Percentiles rank a stretch among this genome's conserved stretches.
Evolutionary conservation across 2,113 vertebrate genomes (phyloP).

Genomic region (Heterocephalus glaber): DNA sequence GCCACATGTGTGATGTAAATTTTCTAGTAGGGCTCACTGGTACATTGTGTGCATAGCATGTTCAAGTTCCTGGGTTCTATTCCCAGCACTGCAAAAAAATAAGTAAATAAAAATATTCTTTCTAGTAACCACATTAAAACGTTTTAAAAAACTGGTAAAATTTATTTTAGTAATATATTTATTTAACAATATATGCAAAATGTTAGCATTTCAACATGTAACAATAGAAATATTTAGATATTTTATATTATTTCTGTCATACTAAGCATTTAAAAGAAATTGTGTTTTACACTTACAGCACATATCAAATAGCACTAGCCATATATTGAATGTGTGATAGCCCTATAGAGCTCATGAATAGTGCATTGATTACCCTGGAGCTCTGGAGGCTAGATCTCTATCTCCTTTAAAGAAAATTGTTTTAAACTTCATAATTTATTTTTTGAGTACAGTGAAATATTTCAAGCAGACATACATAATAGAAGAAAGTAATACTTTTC

Average conservation of each 20-base stretch:
- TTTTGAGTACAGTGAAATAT: neutral
- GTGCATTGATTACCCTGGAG: neutral
- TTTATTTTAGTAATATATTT: conserved; percentile 28
- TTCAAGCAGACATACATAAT: neutral
- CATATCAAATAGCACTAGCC: neutral
- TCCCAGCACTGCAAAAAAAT: neutral
- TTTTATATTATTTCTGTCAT: neutral
- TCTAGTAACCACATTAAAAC: neutral
- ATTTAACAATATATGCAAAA: neutral
- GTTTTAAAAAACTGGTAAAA: neutral
- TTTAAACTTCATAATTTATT: neutral
- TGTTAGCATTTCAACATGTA: neutral
- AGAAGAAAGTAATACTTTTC: neutral
- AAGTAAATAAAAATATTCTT: neutral
- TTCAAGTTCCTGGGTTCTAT: neutral
- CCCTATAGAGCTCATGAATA: neutral
- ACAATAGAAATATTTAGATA: neutral
- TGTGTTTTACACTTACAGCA: neutral
- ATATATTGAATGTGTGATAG: neutral
- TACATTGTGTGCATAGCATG: neutral
- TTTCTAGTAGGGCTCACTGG: neutral
- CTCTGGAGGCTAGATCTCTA: neutral
- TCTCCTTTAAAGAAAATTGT: neutral
- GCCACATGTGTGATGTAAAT: neutral
- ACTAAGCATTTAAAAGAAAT: neutral